Percentiles rank a stretch among this genome's conserved stretches.
Conservation (phyloP, 2,888 invertebrate genomes). For the Oligia fasciuncula region DNA sequence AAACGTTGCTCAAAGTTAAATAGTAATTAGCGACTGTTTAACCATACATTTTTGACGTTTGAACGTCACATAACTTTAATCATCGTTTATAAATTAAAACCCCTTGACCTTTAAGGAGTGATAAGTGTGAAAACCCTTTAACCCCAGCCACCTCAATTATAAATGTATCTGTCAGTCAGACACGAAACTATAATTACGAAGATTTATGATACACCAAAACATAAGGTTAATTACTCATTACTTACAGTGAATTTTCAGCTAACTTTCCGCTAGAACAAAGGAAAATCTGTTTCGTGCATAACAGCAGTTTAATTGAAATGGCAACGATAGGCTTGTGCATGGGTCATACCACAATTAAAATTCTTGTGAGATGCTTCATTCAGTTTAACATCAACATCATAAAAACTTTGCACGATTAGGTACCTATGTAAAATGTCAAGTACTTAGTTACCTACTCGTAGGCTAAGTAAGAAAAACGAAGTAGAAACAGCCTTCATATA, state of each 20-base stretch:
- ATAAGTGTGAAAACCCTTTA: not conserved
- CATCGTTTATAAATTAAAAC: too few species aligned
- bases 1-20: too few species aligned
- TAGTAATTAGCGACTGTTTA: too few species aligned
- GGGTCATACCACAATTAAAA: conserved; percentile 20
- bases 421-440: conserved; percentile 40
- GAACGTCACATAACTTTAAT: too few species aligned
- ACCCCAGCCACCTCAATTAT: not conserved
- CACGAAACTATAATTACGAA: not conserved
- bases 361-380: conserved; percentile 9
- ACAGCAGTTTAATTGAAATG: not conserved
- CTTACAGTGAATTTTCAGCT: not conserved
- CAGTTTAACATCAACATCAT: conserved; percentile 6
- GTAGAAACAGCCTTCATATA: conserved; percentile 2
- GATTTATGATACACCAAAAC: not conserved
- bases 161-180: not conserved
- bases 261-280: not conserved
- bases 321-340: not conserved
- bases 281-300: not conserved
- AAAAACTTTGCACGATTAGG: conserved; percentile 31
- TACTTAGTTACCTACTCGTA: not conserved
- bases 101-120: not conserved
- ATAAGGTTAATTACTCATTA: not conserved
- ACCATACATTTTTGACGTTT: too few species aligned
- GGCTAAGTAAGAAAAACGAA: conserved; percentile 18